phyloP scores from a whole-genome alignment of 2,888 invertebrate species.

The Malthinus seriepunctatus region DNA sequence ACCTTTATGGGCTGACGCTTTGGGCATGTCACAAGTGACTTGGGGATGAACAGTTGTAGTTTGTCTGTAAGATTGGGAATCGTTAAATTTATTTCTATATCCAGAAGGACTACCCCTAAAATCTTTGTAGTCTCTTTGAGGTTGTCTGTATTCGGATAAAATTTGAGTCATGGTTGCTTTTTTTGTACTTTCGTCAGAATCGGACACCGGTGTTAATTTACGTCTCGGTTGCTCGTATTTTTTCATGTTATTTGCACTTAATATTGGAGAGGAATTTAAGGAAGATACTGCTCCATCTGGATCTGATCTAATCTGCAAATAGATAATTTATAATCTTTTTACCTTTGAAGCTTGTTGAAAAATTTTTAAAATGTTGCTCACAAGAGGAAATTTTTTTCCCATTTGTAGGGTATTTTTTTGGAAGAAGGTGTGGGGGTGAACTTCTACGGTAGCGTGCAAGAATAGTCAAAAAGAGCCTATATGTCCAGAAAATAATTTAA shows the following conservation, averaged over 20 bases:
- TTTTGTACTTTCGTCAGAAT: slow-evolving; percentile 49
- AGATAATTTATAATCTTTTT: background rate
- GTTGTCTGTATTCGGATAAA: slow-evolving; percentile 60
- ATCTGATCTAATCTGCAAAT: slow-evolving; percentile 64
- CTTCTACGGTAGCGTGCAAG: too few relatives aligned
- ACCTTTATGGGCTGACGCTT: slow-evolving; percentile 48
- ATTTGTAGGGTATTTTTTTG: too few relatives aligned
- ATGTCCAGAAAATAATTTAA: too few relatives aligned
- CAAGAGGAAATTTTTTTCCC: background rate
- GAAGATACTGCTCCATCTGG: slow-evolving; percentile 74
- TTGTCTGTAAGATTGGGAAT: slow-evolving; percentile 40
- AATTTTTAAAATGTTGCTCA: background rate
- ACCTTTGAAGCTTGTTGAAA: background rate
- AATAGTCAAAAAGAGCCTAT: too few relatives aligned
- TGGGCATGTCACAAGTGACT: slow-evolving; percentile 63
- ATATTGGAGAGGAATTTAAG: slow-evolving; percentile 59
- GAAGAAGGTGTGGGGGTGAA: too few relatives aligned
- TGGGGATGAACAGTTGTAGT: slow-evolving; percentile 60
- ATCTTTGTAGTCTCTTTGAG: slow-evolving; percentile 59
- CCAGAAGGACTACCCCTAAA: slow-evolving; percentile 49
- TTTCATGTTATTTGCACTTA: slow-evolving; percentile 29
- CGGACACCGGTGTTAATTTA: slow-evolving; percentile 34
- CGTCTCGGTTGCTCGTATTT: background rate
- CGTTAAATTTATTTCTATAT: slow-evolving; percentile 39
- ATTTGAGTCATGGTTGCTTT: slow-evolving; percentile 60